phyloP scores from a whole-genome alignment of 2,113 vertebrate species.

The Rissa tridactyla region DNA sequence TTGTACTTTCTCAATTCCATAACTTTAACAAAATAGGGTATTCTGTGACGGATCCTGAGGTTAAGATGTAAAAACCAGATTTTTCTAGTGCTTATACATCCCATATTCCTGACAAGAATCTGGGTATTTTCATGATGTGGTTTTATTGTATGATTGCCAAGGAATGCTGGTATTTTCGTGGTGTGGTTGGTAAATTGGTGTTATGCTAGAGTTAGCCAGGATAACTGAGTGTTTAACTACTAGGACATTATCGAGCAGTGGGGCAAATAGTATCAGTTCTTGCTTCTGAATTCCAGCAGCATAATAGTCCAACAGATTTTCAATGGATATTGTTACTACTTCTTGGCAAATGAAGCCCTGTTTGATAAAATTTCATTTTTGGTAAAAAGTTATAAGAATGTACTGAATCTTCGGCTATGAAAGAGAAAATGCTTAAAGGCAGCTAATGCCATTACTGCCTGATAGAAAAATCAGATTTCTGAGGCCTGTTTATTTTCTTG shows the following conservation, averaged over 20 bases:
- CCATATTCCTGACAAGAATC: not conserved
- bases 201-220: not conserved
- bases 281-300: not conserved
- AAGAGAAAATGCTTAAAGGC: not conserved
- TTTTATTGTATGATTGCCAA: not conserved
- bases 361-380: not conserved
- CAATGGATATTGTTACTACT: not conserved
- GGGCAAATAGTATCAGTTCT: not conserved
- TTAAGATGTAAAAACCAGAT: not conserved
- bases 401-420: not conserved
- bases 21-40: not conserved
- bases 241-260: not conserved
- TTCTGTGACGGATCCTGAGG: not conserved
- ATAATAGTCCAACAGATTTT: not conserved
- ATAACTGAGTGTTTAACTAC: not conserved
- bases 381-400: not conserved
- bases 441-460: not conserved
- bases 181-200: not conserved
- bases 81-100: not conserved
- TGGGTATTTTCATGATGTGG: not conserved
- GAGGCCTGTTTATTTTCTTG: conserved; percentile 41
- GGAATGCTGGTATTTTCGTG: not conserved
- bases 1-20: not conserved
- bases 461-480: conserved; percentile 37
- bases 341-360: not conserved